Base-by-base conservation (phyloP, 2,113 vertebrate genomes). In the Thomomys bottae region DNA sequence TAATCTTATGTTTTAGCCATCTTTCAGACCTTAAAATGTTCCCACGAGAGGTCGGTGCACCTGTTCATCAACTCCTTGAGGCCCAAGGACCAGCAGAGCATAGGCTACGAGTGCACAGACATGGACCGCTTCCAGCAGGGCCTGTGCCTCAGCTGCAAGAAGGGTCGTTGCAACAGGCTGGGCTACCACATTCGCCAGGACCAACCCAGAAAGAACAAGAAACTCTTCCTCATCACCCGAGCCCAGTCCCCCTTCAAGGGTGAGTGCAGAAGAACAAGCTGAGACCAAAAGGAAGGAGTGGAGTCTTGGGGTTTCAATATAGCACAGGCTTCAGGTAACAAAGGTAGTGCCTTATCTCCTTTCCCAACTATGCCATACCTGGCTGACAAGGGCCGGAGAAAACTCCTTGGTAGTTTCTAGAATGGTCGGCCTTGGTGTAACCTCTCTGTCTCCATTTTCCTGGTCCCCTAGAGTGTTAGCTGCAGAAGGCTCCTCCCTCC, bases 21-120 rank as follows among this genome's bases (percentile, higher is more conserved):
- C 77, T 87, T 98, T 87, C 98, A 99, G 97, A 98, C 99, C 8
- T 98, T 99, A 92, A 99, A 99, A 84, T 99, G 99, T 57, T 98
- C 99, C 76, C 99, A 99, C 0, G 99, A 99, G 96, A 97, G 99
- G 17, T 98, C 99, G 0, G 99, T 99, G 45, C 98, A 99, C 87
- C 98, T 99, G 24, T 99, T 99, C 96, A 98, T 99, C 0, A 99
- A 99, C 97, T 99, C 99, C 1, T 78, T 99, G 87, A 96, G 98
- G 70, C 98, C 99, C 71, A 87, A 97, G 0, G 95, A 98, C 90
- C 97, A 97, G 97, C 98, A 98, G 96, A 99, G 97, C 96, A 98
- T 54, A 26, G 99, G 98, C 59, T 99, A 99, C 97, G 97, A 96
- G 97, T 99, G 99, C 97, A 98, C 94, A 0, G 97, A 98, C 96